Percentiles rank a stretch among this genome's conserved stretches.
Evolutionary conservation across 2,888 invertebrate species (phyloP).

Genomic region (Rhaphigaster nebulosa): DNA sequence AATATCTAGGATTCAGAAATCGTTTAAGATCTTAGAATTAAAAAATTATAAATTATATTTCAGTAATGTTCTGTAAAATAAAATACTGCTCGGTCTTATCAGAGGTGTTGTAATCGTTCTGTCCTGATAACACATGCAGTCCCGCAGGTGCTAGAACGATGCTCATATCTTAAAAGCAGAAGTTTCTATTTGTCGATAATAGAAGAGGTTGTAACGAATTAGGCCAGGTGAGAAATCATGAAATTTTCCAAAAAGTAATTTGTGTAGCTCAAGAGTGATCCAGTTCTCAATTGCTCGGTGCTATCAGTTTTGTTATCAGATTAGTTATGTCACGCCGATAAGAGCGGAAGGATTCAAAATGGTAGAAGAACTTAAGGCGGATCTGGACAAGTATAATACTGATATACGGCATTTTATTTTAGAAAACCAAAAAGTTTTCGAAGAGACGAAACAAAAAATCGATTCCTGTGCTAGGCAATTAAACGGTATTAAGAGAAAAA

Average conservation of each 20-base stretch:
- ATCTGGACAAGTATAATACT: neutral
- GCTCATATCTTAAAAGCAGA: neutral
- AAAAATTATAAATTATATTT: neutral
- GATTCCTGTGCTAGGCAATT: neutral
- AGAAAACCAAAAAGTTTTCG: neutral
- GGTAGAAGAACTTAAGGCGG: neutral
- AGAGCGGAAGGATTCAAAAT: neutral
- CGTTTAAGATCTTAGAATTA: neutral
- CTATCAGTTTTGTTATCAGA: constrained; percentile 32
- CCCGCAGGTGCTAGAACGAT: neutral
- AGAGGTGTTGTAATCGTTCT: neutral
- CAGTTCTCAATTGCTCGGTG: neutral
- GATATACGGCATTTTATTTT: neutral
- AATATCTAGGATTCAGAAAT: neutral
- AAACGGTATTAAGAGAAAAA: neutral
- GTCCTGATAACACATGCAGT: neutral
- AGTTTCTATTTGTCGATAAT: neutral
- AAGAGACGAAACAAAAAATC: neutral
- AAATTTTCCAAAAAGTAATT: neutral
- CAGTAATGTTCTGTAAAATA: neutral
- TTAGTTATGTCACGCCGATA: constrained; percentile 18
- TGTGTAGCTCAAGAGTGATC: neutral
- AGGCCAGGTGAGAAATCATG: neutral
- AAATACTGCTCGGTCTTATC: neutral
- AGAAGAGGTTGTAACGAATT: neutral